phyloP scores from a whole-genome alignment of 2,113 vertebrate genomes.

The Neodontobutis hainanensis region DNA sequence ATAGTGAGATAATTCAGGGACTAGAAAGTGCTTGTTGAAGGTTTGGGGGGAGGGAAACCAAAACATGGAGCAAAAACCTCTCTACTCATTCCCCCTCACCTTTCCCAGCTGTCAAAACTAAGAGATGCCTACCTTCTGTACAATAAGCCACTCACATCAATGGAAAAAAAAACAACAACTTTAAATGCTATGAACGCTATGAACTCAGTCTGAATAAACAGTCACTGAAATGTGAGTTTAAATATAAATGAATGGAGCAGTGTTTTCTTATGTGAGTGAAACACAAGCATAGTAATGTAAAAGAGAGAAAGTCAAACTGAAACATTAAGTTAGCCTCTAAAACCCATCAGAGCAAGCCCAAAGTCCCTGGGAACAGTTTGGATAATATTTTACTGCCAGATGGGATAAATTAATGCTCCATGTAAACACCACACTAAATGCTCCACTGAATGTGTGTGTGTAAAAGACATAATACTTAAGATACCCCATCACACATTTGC shows the following conservation, averaged over 20 bases:
- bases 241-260: conserved; percentile 12
- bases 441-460: conserved; percentile 29
- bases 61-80: conserved; percentile 44
- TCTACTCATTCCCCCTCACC: conserved; percentile 25
- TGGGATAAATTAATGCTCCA: conserved; percentile 72
- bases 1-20: conserved; percentile 54
- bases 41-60: conserved; percentile 44
- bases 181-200: background rate
- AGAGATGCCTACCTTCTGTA: conserved; percentile 2
- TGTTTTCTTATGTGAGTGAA: conserved; percentile 2
- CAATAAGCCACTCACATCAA: conserved; percentile 9
- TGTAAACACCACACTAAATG: conserved; percentile 57
- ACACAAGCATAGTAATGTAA: conserved; percentile 2
- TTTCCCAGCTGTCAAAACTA: conserved; percentile 61
- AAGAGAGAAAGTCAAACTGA: conserved; percentile 13
- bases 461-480: conserved; percentile 9
- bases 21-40: conserved; percentile 20
- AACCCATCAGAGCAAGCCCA: conserved; percentile 57
- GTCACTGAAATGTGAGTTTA: background rate
- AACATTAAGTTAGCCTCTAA: conserved; percentile 19
- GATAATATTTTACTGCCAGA: conserved; percentile 62
- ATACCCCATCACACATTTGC: conserved; percentile 30
- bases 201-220: background rate
- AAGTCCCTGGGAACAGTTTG: conserved; percentile 61
- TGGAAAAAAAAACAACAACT: background rate